A percentile compares a stretch with the other conserved stretches of the same genome.
Evolutionary conservation across 2,888 invertebrate genomes (phyloP).

Genomic region (Spodoptera exigua): DNA sequence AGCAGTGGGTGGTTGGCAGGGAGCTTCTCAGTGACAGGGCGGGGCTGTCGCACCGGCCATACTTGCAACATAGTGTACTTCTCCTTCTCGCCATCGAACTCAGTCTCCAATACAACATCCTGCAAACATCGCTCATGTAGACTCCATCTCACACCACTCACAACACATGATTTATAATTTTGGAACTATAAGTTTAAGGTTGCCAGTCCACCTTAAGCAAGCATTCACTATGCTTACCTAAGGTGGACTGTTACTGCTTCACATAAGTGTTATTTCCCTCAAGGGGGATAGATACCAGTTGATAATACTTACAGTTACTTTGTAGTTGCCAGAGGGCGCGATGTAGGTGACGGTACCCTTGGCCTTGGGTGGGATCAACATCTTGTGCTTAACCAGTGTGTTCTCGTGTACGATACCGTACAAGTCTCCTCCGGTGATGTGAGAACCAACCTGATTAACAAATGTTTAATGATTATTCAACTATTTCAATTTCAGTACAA

Average conservation of each 20-base stretch:
- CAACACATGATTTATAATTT: too few species aligned
- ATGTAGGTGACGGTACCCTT: constrained; percentile 99
- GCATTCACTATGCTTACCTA: too few species aligned
- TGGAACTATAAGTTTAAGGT: too few species aligned
- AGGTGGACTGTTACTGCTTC: too few species aligned
- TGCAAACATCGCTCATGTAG: constrained; percentile 66
- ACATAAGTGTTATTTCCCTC: too few species aligned
- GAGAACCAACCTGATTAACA: constrained; percentile 93
- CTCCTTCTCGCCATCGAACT: constrained; percentile 98
- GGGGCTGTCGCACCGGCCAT: constrained; percentile 99
- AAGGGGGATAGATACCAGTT: too few species aligned
- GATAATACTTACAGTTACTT: constrained; percentile 93
- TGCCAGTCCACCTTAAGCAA: too few species aligned
- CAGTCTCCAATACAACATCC: constrained; percentile 99
- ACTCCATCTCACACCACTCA: too few species aligned
- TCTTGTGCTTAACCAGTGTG: constrained; percentile 98
- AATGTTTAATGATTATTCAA: background rate
- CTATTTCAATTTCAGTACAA: too few species aligned
- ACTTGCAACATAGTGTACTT: constrained; percentile 99
- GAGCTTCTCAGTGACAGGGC: constrained; percentile 98
- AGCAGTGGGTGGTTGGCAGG: constrained; percentile 99
- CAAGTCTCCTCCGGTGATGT: constrained; percentile 99
- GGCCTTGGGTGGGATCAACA: constrained; percentile 97
- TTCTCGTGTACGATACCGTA: constrained; percentile 99
- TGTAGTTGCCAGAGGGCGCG: constrained; percentile 98